Percentiles rank a stretch among this genome's conserved stretches.
These are phyloP conservation scores for Columba guinea DNA, from an alignment of 2,797 vertebrate species.

Conservation along the genomic window DNA sequence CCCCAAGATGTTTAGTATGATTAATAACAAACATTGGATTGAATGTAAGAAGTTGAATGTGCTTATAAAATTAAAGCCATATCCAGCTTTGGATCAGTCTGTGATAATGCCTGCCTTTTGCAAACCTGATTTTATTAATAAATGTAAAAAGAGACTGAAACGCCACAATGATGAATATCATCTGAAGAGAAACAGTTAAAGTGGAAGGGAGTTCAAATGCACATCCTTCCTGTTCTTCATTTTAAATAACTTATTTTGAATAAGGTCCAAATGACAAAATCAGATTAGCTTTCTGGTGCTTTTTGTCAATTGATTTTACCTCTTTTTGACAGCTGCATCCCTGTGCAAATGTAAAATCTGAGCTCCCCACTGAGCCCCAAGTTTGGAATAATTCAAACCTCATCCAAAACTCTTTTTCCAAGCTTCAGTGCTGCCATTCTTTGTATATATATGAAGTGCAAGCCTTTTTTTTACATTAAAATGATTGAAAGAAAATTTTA, in stretches of 20 bases:
- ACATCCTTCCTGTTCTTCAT: background rate
- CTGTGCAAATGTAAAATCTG: conserved; percentile 25
- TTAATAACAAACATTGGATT: background rate
- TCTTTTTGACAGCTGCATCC: conserved; percentile 35
- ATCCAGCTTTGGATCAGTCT: background rate
- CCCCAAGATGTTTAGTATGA: background rate
- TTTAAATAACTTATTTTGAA: conserved; percentile 1
- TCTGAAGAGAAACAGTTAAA: background rate
- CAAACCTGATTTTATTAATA: background rate
- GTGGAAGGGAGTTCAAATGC: background rate
- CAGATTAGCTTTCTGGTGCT: background rate
- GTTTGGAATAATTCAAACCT: conserved; percentile 57
- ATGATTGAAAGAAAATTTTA: background rate
- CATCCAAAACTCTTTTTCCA: conserved; percentile 36
- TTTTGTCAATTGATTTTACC: conserved; percentile 36
- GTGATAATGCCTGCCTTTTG: background rate
- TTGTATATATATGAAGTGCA: conserved; percentile 20
- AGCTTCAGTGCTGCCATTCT: conserved; percentile 17
- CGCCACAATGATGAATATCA: background rate
- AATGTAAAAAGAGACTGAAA: background rate
- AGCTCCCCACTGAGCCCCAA: conserved; percentile 36
- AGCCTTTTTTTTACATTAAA: conserved; percentile 42
- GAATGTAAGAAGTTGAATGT: background rate
- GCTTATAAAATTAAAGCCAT: conserved; percentile 2
- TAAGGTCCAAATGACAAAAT: conserved; percentile 11